A percentile compares a stretch with the other conserved stretches of the same genome.
phyloP scores from a whole-genome alignment of 2,797 vertebrate species.

The Psittacula derbiana region DNA sequence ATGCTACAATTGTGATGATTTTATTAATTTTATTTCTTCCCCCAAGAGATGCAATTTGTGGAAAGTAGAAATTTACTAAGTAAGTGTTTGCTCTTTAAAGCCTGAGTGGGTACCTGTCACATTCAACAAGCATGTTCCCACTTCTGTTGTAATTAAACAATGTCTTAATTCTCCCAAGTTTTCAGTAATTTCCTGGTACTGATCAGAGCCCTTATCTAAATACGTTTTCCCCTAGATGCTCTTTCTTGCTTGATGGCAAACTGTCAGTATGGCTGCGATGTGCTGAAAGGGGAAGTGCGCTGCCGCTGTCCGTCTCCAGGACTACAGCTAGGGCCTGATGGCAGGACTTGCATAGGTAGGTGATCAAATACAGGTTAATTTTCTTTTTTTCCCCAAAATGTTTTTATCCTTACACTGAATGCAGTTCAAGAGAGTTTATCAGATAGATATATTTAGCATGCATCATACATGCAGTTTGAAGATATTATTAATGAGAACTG shows the following conservation, averaged over 20 bases:
- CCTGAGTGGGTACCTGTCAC: not conserved
- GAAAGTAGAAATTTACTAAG: not conserved
- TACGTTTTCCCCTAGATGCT: slow-evolving; percentile 75
- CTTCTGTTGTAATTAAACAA: not conserved
- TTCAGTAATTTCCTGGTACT: not conserved
- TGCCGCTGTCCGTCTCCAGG: slow-evolving; percentile 96
- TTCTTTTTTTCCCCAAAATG: not conserved
- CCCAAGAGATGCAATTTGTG: not conserved
- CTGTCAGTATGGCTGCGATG: slow-evolving; percentile 96
- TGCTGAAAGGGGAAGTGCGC: slow-evolving; percentile 90
- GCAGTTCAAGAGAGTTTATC: not conserved
- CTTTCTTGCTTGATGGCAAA: slow-evolving; percentile 93
- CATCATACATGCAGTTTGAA: not conserved
- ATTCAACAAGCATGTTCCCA: not conserved
- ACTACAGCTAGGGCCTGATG: slow-evolving; percentile 90
- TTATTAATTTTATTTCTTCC: not conserved
- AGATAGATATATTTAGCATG: not conserved
- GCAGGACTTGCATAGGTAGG: slow-evolving; percentile 94
- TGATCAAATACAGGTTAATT: not conserved
- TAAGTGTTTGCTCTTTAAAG: not conserved
- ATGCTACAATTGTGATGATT: not conserved
- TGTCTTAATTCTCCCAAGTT: not conserved
- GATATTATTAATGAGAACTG: not conserved
- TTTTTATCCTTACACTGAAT: not conserved
- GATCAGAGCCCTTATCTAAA: not conserved